phyloP scores from a whole-genome alignment of 2,888 invertebrate species.

The Scaptomyza reducta region DNA sequence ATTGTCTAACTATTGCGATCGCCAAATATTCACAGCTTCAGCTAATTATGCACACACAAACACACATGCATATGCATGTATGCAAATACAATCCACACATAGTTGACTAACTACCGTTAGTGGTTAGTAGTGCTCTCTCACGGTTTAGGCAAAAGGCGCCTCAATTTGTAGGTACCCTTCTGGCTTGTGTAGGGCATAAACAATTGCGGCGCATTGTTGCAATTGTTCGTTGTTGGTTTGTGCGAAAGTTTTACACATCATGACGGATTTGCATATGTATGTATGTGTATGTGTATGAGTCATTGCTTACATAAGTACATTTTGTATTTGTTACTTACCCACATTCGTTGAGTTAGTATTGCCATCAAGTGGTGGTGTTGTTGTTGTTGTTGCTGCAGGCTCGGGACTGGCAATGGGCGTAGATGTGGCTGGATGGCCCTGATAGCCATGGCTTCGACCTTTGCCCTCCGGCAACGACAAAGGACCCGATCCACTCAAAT shows the following conservation, averaged over 20 bases:
- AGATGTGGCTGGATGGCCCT: constrained; percentile 65
- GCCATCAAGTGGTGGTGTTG: constrained; percentile 30
- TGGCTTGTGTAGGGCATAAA: constrained; percentile 41
- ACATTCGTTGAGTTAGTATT: constrained; percentile 56
- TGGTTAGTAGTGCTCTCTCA: constrained; percentile 24
- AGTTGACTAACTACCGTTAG: constrained; percentile 7
- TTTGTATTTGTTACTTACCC: constrained; percentile 61
- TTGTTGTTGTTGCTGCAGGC: constrained; percentile 18
- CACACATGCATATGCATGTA: neutral
- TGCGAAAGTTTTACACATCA: constrained; percentile 46
- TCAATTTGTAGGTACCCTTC: constrained; percentile 6
- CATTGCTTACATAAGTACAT: constrained; percentile 4
- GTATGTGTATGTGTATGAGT: neutral
- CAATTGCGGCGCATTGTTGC: constrained; percentile 59
- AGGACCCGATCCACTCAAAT: constrained; percentile 74
- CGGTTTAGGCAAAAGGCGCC: neutral
- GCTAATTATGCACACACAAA: constrained; percentile 41
- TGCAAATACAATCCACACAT: constrained; percentile 6
- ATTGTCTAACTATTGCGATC: constrained; percentile 15
- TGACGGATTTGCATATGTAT: neutral
- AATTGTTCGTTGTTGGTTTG: constrained; percentile 32
- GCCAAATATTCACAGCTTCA: constrained; percentile 40
- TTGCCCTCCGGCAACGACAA: constrained; percentile 78
- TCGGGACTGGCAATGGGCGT: constrained; percentile 64
- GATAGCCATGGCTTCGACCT: constrained; percentile 53